Conservation (phyloP, 2,888 invertebrate species). For the Penaeus monodon region DNA sequence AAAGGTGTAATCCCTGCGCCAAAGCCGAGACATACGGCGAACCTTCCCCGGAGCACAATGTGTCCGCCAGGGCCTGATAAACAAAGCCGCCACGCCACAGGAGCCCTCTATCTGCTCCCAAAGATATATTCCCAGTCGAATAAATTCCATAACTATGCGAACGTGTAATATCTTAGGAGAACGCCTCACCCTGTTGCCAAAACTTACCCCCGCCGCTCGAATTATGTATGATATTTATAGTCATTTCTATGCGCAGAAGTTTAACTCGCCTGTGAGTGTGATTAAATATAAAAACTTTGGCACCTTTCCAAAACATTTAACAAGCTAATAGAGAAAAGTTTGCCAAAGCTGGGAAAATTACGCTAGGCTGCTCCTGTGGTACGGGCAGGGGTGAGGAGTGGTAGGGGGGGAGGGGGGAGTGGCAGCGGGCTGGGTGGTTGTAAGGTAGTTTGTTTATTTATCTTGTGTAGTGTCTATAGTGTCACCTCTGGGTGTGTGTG, state of each 20-base stretch:
- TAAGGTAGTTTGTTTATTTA: background rate
- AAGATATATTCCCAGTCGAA: background rate
- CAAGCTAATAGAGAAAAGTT: slow-evolving; percentile 61
- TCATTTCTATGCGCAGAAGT: slow-evolving; percentile 60
- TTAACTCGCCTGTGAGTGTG: slow-evolving; percentile 57
- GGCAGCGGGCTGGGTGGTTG: background rate
- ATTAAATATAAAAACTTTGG: slow-evolving; percentile 62
- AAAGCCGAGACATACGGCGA: too few species aligned
- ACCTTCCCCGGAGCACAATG: too few species aligned
- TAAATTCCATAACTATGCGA: slow-evolving; percentile 39
- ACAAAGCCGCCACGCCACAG: background rate
- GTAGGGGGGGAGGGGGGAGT: background rate
- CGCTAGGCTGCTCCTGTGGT: slow-evolving; percentile 16
- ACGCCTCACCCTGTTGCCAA: background rate
- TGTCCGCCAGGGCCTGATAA: too few species aligned
- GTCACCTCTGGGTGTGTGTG: too few species aligned
- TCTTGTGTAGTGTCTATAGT: background rate
- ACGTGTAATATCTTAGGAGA: slow-evolving; percentile 22
- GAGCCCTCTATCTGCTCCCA: slow-evolving; percentile 11
- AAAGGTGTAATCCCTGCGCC: too few species aligned
- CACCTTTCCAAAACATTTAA: slow-evolving; percentile 62
- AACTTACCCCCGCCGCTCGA: slow-evolving; percentile 32
- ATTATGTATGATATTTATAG: slow-evolving; percentile 57
- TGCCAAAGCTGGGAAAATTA: slow-evolving; percentile 56
- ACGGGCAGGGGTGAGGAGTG: background rate